Conservation (phyloP, 1,140 invertebrate species). For the Ctenoplectra terminalis region DNA sequence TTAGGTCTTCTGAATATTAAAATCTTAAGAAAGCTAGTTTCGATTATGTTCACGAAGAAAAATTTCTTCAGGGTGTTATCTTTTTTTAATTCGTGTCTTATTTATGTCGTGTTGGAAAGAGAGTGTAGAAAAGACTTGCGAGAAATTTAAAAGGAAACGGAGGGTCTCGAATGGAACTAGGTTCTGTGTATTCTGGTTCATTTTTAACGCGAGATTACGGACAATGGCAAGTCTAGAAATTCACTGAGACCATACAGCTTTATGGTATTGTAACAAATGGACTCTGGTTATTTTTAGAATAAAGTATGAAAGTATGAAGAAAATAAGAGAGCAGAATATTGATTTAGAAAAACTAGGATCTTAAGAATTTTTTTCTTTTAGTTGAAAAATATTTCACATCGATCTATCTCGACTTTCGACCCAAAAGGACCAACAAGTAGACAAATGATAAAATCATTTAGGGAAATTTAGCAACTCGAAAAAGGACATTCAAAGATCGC, state of each 20-base stretch:
- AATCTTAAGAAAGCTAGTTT: not conserved
- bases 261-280: not conserved
- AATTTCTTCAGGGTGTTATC: no score
- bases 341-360: no score
- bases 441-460: no score
- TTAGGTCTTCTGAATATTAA: not conserved
- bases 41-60: no score
- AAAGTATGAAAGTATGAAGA: no score
- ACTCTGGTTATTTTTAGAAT: no score
- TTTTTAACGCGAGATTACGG: not conserved
- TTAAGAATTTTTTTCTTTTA: no score
- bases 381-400: no score
- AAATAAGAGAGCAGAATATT: no score
- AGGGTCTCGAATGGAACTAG: not conserved
- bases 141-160: not conserved
- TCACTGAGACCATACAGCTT: not conserved
- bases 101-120: not conserved
- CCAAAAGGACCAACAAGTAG: no score
- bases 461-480: no score
- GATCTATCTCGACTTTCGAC: not conserved
- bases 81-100: no score
- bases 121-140: not conserved
- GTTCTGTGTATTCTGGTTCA: not conserved
- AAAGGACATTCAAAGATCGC: not conserved
- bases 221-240: not conserved